phyloP scores from a whole-genome alignment of 2,113 vertebrate species.

The Emydocephalus ijimae region DNA sequence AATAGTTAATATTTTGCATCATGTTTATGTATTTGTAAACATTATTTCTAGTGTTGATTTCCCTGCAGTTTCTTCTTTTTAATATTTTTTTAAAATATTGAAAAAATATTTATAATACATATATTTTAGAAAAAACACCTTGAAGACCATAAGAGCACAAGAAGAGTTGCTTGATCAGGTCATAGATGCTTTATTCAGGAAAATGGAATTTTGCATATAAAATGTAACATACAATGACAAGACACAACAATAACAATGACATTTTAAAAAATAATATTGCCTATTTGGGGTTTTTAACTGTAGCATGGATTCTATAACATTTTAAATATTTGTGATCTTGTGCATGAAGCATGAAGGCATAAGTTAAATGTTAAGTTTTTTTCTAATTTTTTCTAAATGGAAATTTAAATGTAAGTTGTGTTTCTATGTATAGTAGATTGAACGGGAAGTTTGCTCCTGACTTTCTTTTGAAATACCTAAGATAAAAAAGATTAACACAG shows the following conservation, averaged over 20 bases:
- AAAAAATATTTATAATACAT: neutral
- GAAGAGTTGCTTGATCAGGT: neutral
- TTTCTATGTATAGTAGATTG: neutral
- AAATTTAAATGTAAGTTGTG: neutral
- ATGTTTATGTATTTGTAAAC: neutral
- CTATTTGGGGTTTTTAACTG: slow-evolving; percentile 48
- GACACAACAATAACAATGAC: neutral
- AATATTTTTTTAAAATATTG: neutral
- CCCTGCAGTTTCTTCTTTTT: neutral
- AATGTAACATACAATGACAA: neutral
- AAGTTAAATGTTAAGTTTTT: neutral
- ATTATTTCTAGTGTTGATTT: neutral
- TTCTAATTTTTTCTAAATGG: neutral
- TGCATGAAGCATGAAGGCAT: slow-evolving; percentile 56
- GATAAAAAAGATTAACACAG: neutral
- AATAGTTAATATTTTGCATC: slow-evolving; percentile 11
- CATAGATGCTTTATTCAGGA: neutral
- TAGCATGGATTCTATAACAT: slow-evolving; percentile 20
- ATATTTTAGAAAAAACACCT: neutral
- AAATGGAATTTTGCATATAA: neutral
- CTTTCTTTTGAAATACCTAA: neutral
- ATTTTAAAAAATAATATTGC: slow-evolving; percentile 13
- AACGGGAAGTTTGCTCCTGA: neutral
- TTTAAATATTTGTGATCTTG: slow-evolving; percentile 10
- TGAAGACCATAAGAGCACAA: neutral